A percentile compares a stretch with the other conserved stretches of the same genome.
phyloP scores from a whole-genome alignment of 2,888 invertebrate genomes.

The Machimus rusticus region DNA sequence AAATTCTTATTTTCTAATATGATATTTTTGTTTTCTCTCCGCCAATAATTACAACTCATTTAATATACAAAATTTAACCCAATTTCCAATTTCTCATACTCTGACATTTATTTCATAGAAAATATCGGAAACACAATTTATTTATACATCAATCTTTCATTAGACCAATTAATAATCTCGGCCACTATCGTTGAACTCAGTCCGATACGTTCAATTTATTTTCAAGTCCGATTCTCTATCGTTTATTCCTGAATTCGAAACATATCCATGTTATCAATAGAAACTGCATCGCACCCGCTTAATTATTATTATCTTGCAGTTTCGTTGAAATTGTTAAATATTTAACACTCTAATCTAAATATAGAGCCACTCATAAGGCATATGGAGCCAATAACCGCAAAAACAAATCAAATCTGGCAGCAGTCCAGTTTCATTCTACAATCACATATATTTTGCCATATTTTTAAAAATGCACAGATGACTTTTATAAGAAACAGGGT shows the following conservation, averaged over 20 bases:
- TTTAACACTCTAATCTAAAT: not conserved
- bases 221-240: not conserved
- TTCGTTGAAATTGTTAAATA: not conserved
- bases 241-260: not conserved
- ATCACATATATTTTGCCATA: not conserved
- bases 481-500: not conserved
- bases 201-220: not conserved
- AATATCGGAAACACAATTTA: not conserved
- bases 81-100: not conserved
- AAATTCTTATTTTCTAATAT: not conserved
- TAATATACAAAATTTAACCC: not conserved
- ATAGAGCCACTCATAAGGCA: not conserved
- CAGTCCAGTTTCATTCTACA: not conserved
- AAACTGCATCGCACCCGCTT: not conserved
- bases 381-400: conserved; percentile 16
- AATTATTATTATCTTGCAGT: not conserved
- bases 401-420: conserved; percentile 1
- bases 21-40: not conserved
- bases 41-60: no score
- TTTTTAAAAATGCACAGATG: conserved; percentile 1
- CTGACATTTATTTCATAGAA: not conserved
- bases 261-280: not conserved
- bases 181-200: not conserved
- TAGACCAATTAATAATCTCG: not conserved
- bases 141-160: not conserved